Evolutionary conservation across 2,888 invertebrate species (phyloP), one percentile per base, ranked within the genome.

Genomic region (Coelinius sp.): DNA sequence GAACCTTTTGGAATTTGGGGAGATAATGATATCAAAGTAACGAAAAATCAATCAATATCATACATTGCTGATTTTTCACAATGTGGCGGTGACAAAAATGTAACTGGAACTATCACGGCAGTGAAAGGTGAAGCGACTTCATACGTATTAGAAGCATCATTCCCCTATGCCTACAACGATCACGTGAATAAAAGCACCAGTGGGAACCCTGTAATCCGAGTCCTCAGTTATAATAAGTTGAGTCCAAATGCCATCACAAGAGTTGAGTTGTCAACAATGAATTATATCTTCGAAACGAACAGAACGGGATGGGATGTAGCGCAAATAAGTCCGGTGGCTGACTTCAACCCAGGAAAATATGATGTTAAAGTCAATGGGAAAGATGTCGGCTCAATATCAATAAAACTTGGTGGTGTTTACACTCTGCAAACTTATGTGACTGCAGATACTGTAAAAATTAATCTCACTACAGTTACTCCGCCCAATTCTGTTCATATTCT

Each of bases 401-500:
- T 93, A 0, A 86, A 89, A 78, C 83, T 91, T 3, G 94, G 94
- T 0, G 94, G 93, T 12, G 92, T 93, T 12, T 94, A 93, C 78
- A 91, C 92, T 0, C 81, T 92, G 8, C 87, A 91, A 78, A 83
- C 89, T 71, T 84, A 88, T 80, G 81, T 89, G 77, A 88, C 88
- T 56, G 79, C 79, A 0, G 44, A 76, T 8, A 25, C 38, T 0
- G 22, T 59, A 1, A 1, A 6, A 14, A 68, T 71, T 24, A 87
- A 88, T 8, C 77, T 83, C 70, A 81, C 90, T 10, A 87, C 84
- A 4, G 89, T 94, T 27, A 93, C 94, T 0, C 88, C 91, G 1
- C 91, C 94, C 0, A 96, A 95, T 85, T 91, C 91, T 0, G 86
- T 97, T 1, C 94, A 95, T 81, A 95, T 98, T 83, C 85, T 95